Percentiles rank a stretch among this genome's conserved stretches.
Conservation (phyloP, 2,113 vertebrate genomes). For the Nothobranchius kuhntae region DNA sequence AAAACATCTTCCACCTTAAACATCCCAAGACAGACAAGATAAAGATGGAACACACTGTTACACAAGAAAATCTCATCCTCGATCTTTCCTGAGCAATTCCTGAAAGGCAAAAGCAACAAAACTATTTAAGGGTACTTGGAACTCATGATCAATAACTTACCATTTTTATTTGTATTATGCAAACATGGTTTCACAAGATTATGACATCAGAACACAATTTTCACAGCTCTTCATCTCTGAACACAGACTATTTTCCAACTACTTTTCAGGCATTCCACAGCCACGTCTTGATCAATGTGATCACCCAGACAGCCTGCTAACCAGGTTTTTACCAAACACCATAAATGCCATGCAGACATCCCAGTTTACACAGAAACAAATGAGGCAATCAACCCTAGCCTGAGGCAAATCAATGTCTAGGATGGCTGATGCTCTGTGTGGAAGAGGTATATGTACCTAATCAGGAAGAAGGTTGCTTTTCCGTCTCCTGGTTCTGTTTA, state of each 20-base stretch:
- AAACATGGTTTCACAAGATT: too few relatives aligned
- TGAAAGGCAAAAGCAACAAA: too few relatives aligned
- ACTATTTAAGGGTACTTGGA: too few relatives aligned
- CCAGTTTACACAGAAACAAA: slow-evolving; percentile 74
- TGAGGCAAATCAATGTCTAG: slow-evolving; percentile 44
- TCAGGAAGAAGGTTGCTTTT: slow-evolving; percentile 29
- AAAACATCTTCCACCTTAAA: neutral
- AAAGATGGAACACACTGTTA: too few relatives aligned
- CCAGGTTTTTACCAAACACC: slow-evolving; percentile 60
- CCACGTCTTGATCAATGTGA: slow-evolving; percentile 21
- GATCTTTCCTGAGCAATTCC: too few relatives aligned
- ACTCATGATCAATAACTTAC: neutral
- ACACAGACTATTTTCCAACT: neutral
- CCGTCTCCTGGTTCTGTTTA: slow-evolving; percentile 19
- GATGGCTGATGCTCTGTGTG: slow-evolving; percentile 18
- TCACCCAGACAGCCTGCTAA: slow-evolving; percentile 48
- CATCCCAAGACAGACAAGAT: too few relatives aligned
- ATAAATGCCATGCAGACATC: slow-evolving; percentile 65
- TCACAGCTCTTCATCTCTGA: neutral
- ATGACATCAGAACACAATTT: too few relatives aligned
- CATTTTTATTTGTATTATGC: too few relatives aligned
- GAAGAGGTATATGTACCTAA: slow-evolving; percentile 28
- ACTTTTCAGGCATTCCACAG: slow-evolving; percentile 18
- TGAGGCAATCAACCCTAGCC: slow-evolving; percentile 46
- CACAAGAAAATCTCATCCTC: too few relatives aligned